Base-by-base conservation (phyloP, 1,140 invertebrate species). In the Episyrphus balteatus region DNA sequence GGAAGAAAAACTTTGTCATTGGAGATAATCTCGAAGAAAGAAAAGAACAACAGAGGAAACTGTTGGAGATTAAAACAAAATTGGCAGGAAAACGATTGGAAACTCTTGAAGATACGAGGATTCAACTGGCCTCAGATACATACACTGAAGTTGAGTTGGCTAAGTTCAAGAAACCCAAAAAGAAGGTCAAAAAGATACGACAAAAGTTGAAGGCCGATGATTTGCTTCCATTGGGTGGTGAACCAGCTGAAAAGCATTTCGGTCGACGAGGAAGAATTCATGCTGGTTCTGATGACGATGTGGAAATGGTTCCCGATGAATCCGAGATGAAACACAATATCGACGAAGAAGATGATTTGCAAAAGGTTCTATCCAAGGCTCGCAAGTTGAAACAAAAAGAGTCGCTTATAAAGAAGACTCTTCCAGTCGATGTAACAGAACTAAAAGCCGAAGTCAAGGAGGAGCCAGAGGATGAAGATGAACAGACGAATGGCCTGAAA, bases 131-230 rank as follows among this genome's bases (percentile, higher is more conserved):
- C 1, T 83, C 82, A 9, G 93, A 98, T 67, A 98, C 94, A 70
- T 86, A 86, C 51, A 88, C 86, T 47, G 76, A 84, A 49, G 77
- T 82, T 47, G 92, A 96, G 72, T 72, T 92, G 66, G 63, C 66
- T 48, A 82, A 74, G 75, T 93, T 99, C 68, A 97, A 96, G 64
- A 98, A 98, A 70, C 76, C 86, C 26, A 97, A 93, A 63, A 95
- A 90, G 62, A 94, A 89, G 74, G 79, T 87, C 52, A 69, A 71
- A 53, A 66, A 75, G 59, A 61, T 76, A 15, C 60, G 75, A 6
- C 67, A 70, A 37, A 73, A 70, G 38, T 53, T 80, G 0, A 80
- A 77, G 50, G 78, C 77, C 2, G 78, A 81, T 44, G 78, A 82
- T 55, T 61, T 81, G 5, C 46, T 74, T 26, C 42, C 66, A 11